Conservation (phyloP, 2,888 invertebrate species). For the Laspeyria flexula region DNA sequence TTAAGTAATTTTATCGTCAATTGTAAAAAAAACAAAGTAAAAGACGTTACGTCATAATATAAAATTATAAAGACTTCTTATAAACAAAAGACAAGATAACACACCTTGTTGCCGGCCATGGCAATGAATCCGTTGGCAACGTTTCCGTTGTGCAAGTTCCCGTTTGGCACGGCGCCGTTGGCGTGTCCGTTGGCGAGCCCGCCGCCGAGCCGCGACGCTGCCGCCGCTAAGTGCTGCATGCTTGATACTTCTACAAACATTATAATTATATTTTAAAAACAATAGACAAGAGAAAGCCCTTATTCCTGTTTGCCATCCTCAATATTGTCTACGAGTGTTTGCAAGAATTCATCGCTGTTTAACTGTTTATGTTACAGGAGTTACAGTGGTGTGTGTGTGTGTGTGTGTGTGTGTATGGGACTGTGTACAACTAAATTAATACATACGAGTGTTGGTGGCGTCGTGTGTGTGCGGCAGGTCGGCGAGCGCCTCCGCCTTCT, state of each 20-base stretch:
- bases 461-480: slow-evolving; percentile 42
- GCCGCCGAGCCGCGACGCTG: slow-evolving; percentile 75
- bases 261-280: background rate
- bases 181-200: slow-evolving; percentile 66
- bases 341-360: no score
- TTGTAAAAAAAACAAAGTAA: no score
- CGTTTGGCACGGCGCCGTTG: slow-evolving; percentile 67
- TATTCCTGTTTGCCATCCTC: no score
- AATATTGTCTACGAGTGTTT: no score
- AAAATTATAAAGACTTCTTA: background rate
- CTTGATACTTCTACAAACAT: slow-evolving; percentile 37
- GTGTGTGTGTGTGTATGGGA: no score
- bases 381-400: no score
- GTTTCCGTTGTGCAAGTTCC: slow-evolving; percentile 54
- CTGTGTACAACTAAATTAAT: no score
- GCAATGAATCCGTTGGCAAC: slow-evolving; percentile 68
- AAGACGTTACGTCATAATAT: background rate
- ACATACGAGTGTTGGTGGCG: slow-evolving; percentile 41
- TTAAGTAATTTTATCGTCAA: no score
- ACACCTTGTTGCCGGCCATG: slow-evolving; percentile 38
- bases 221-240: slow-evolving; percentile 77
- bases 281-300: no score
- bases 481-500: slow-evolving; percentile 81
- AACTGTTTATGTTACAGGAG: no score
- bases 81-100: background rate